These are phyloP conservation scores for Cetoscarus ocellatus DNA, from an alignment of 2,797 vertebrate genomes.

Conservation along the genomic window DNA sequence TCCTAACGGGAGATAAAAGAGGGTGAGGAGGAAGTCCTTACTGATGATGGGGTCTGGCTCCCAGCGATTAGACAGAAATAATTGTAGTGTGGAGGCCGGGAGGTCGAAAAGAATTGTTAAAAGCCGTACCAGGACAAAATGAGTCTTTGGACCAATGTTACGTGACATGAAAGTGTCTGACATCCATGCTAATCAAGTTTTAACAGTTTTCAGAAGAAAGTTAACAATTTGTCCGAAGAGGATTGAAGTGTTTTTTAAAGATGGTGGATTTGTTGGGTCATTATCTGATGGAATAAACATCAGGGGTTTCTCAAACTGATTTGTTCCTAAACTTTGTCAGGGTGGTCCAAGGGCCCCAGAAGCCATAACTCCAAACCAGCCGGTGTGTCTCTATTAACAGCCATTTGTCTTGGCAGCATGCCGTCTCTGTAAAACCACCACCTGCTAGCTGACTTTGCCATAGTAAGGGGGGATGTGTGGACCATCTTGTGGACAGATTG, in stretches of 20 bases:
- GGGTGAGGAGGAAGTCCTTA: constrained; percentile 32
- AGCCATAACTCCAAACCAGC: constrained; percentile 25
- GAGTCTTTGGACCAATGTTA: too few species aligned
- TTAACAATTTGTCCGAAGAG: neutral
- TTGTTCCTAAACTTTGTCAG: neutral
- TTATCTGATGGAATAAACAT: neutral
- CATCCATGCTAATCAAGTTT: neutral
- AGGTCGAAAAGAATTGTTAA: neutral
- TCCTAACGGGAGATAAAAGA: constrained; percentile 49
- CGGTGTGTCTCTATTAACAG: constrained; percentile 21
- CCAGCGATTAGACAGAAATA: constrained; percentile 50
- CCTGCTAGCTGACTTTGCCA: neutral
- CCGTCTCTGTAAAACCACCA: constrained; percentile 8
- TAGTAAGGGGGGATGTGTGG: neutral
- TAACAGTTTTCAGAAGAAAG: neutral
- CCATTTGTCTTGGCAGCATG: constrained; percentile 16
- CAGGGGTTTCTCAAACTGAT: neutral
- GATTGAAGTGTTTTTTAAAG: neutral
- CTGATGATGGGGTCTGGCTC: neutral
- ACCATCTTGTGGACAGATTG: neutral
- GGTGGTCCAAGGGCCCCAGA: constrained; percentile 21
- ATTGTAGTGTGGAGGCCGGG: constrained; percentile 8
- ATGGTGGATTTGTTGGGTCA: neutral
- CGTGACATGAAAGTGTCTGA: neutral
- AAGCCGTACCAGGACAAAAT: neutral